Base-by-base conservation (phyloP, 1,140 invertebrate species). In the Leptinotarsa undecemlineata region DNA sequence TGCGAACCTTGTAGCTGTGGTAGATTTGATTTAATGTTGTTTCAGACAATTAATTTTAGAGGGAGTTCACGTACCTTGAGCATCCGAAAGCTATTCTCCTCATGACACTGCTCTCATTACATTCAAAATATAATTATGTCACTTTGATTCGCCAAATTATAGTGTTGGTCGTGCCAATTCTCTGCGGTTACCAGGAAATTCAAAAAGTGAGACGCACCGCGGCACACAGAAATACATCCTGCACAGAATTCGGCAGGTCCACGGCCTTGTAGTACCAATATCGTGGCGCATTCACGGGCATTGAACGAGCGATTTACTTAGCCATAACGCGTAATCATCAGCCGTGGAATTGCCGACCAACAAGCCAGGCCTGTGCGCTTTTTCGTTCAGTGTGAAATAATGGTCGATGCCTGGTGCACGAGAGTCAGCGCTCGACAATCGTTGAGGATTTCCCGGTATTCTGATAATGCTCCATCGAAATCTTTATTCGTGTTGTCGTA, bases 401-500 rank as follows among this genome's bases (percentile, higher is more conserved):
- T 19, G 51, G 51, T 57, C 51, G 51, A 57, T 57, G n/a, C 51
- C 51, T 57, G 51, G 51, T 57, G 15, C 51, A 57, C 15, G 51
- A 17, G n/a, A 57, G 17, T 3, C 15, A 42, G n/a, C 51, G 51
- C 15, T 57, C 51, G 15, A 15, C 51, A 57, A n/a, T 57, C 51
- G n/a, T 57, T 19, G 51, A 57, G 51, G 51, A 57, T 57, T 57
- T 57, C 51, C 51, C 51, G n/a, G 51, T 57, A 57, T 57, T 57
- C 15, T 57, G 51, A 17, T 57, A 57, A 57, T 57, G 51, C 51
- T 57, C 51, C 51, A 57, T 57, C 51, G 51, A 57, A 57, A 17
- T 57, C 51, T 57, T 57, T 57, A 57, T 57, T 57, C 51, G n/a
- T 57, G 51, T 57, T 8, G 51, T 57, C 6, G 51, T 57, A 14